These are phyloP conservation scores for Perccottus glenii DNA, from an alignment of 2,113 vertebrate species.

Conservation along the genomic window DNA sequence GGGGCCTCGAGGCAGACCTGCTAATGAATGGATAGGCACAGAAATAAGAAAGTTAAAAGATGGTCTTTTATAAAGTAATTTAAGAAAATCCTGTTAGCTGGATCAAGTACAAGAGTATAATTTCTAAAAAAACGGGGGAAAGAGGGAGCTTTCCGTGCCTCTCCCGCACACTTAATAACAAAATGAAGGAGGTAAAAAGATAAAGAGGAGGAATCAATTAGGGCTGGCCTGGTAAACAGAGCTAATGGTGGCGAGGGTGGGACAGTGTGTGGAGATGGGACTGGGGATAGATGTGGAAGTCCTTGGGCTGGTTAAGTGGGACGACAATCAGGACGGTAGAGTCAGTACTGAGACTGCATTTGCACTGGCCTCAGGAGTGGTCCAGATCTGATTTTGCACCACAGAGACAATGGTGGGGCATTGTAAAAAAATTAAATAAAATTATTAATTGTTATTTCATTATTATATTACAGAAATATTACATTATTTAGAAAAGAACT, in stretches of 20 bases:
- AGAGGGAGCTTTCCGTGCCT: slow-evolving; percentile 70
- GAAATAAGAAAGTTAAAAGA: slow-evolving; percentile 99
- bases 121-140: slow-evolving; percentile 91
- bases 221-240: slow-evolving; percentile 75
- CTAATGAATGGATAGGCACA: slow-evolving; percentile 99
- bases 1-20: slow-evolving; percentile 97
- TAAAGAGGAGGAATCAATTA: slow-evolving; percentile 82
- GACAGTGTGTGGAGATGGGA: slow-evolving; percentile 59
- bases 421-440: no score
- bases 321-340: no score
- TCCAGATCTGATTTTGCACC: no score
- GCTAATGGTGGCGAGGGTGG: slow-evolving; percentile 57
- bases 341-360: no score
- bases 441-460: no score
- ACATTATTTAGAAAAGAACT: no score
- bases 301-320: slow-evolving; percentile 40
- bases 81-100: slow-evolving; percentile 99
- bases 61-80: slow-evolving; percentile 99
- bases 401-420: no score
- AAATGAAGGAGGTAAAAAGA: slow-evolving; percentile 79
- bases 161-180: slow-evolving; percentile 77
- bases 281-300: slow-evolving; percentile 44
- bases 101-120: slow-evolving; percentile 99
- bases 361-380: no score
- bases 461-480: no score